phyloP scores from a whole-genome alignment of 2,797 vertebrate species.

The Agapornis canus region DNA sequence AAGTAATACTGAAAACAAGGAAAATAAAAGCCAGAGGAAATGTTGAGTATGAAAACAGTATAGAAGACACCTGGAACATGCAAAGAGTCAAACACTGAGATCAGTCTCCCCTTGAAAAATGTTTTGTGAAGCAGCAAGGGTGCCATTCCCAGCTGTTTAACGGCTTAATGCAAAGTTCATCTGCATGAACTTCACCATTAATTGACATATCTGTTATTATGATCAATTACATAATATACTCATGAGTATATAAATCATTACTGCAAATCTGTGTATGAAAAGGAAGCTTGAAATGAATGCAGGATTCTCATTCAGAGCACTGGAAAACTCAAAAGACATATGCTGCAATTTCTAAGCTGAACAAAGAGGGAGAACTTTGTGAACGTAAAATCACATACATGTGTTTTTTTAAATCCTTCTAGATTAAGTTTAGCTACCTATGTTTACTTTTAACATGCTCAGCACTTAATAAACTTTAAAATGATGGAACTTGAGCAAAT shows the following conservation, averaged over 20 bases:
- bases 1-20: not conserved
- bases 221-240: not conserved
- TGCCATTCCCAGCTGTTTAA: not conserved
- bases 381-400: not conserved
- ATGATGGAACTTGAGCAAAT: not conserved
- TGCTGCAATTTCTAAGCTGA: not conserved
- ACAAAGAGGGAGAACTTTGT: not conserved
- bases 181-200: not conserved
- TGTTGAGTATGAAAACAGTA: not conserved
- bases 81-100: not conserved
- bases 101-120: not conserved
- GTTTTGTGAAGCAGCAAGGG: not conserved
- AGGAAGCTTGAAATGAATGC: not conserved
- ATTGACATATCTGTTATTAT: not conserved
- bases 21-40: not conserved
- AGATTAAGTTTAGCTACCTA: not conserved
- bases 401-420: not conserved
- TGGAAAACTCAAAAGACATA: not conserved
- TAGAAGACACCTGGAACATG: not conserved
- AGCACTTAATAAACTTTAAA: not conserved
- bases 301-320: not conserved
- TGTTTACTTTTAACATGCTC: not conserved
- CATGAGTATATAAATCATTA: not conserved
- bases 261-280: not conserved
- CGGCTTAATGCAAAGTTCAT: not conserved